Conservation (phyloP, 2,113 vertebrate species). For the Chroicocephalus ridibundus region DNA sequence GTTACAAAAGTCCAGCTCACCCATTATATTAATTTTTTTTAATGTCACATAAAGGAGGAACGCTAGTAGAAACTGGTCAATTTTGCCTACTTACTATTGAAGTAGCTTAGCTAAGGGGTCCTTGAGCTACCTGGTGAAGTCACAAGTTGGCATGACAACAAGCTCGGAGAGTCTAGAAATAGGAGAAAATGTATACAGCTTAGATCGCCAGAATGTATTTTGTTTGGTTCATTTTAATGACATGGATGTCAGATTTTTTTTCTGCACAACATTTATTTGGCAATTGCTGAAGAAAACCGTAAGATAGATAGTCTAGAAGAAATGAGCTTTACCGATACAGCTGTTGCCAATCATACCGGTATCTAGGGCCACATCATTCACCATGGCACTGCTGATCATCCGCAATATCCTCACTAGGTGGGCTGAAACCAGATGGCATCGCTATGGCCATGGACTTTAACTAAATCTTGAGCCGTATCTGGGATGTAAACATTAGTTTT, state of each 20-base stretch:
- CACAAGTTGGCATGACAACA: constrained; percentile 62
- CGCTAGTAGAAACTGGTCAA: constrained; percentile 11
- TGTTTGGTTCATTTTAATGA: background rate
- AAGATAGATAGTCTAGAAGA: background rate
- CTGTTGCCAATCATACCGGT: background rate
- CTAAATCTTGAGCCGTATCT: background rate
- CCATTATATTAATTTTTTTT: constrained; percentile 19
- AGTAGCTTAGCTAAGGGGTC: constrained; percentile 38
- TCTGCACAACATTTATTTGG: background rate
- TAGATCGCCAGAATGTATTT: background rate
- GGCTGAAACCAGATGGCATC: background rate
- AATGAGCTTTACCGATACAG: background rate
- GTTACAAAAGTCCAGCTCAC: constrained; percentile 32
- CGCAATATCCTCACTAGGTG: background rate
- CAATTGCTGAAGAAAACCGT: background rate
- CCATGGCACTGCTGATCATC: background rate
- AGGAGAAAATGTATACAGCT: constrained; percentile 6
- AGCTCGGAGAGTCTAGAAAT: constrained; percentile 8
- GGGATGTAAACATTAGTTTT: background rate
- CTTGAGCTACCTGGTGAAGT: constrained; percentile 51
- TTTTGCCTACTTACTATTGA: constrained; percentile 52
- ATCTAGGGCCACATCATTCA: background rate
- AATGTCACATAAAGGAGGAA: background rate
- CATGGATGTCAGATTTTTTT: background rate
- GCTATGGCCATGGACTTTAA: background rate